phyloP scores from a whole-genome alignment of 2,113 vertebrate species.

The Oreotrochilus melanogaster region DNA sequence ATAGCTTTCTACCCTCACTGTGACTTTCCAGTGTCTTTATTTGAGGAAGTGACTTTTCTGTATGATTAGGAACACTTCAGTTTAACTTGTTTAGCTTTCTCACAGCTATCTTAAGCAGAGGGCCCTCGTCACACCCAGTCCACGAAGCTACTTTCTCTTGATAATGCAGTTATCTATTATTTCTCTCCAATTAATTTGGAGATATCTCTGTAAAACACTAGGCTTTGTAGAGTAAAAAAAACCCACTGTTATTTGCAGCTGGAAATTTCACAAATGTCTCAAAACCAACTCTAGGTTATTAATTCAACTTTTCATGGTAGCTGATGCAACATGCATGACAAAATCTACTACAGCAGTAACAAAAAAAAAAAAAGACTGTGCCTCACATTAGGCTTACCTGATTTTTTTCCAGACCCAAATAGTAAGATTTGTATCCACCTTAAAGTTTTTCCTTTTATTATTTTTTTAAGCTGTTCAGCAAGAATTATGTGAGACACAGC shows the following conservation, averaged over 20 bases:
- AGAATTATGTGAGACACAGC: not conserved
- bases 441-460: not conserved
- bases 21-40: not conserved
- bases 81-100: not conserved
- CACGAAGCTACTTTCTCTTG: not conserved
- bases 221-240: not conserved
- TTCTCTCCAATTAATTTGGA: not conserved
- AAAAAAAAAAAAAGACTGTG: not conserved
- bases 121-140: not conserved
- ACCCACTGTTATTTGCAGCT: not conserved
- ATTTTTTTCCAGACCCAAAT: constrained; percentile 18
- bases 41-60: not conserved
- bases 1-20: not conserved
- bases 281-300: not conserved
- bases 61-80: not conserved
- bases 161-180: not conserved
- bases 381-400: not conserved
- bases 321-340: not conserved
- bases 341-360: constrained; percentile 14
- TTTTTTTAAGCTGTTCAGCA: constrained; percentile 11
- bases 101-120: not conserved
- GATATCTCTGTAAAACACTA: not conserved
- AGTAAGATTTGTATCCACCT: not conserved
- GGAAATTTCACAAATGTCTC: not conserved
- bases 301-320: constrained; percentile 1